Base-by-base conservation (phyloP, 2,113 vertebrate genomes). In the Lepisosteus oculatus region DNA sequence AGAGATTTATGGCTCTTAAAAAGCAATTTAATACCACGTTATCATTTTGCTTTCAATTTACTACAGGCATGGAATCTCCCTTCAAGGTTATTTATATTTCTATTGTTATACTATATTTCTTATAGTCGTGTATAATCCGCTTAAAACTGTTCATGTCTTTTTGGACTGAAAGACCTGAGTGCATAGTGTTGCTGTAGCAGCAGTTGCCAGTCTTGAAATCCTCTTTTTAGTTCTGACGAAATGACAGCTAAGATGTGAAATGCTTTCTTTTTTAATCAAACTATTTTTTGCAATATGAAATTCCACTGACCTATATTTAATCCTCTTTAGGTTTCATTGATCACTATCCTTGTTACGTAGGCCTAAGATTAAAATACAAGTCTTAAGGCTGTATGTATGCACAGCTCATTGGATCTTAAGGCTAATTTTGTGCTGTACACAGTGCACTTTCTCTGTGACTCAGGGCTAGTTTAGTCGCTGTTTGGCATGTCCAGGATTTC, bases 281-380 rank as follows among this genome's bases (percentile, higher is more conserved):
- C 56, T 59, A 59, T 59, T 59, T 59, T 59, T 59, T 59, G 8
- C 56, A 8, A 2, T 59, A 59, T 59, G 62, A 41, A 43, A 43
- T 64, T 64, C 42, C 62, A 64, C 8, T 64, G 17, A 64, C 62
- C 62, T 64, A 6, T 64, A 5, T 12, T 64, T 64, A 64, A 64
- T 64, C 62, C 42, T 64, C 42, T 43, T 64, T 42, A 6, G 9
- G 4, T 43, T 64, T 41, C 62, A 2, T 64, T 64, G 3, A 9
- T 64, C 41, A 8, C 17, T 64, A 12, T 64, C 62, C 62, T 64
- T 41, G 41, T 64, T 64, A 43, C 62, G 62, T 64, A 64, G 56
- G 56, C 7, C 62, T 42, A 65, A 65, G 29, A 65, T 43, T 65
- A 65, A 42, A 65, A 65, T 65, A 8, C 62, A 9, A 42, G 9